A percentile compares a stretch with the other conserved stretches of the same genome.
Evolutionary conservation across 92 coral and sea anemone species (phyloP).

Genomic region (Plumapathes pennacea): DNA sequence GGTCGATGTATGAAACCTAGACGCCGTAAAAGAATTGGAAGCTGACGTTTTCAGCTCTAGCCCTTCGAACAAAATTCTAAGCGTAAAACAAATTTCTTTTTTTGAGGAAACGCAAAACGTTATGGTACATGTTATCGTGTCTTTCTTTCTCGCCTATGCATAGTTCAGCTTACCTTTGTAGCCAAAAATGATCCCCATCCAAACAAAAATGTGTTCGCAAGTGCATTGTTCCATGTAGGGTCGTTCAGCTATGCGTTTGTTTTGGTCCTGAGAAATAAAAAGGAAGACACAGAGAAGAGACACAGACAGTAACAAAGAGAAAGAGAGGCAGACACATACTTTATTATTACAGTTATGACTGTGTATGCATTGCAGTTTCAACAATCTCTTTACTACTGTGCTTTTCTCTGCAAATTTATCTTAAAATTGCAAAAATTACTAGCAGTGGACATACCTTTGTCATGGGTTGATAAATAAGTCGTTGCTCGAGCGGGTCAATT

Average conservation of each 20-base stretch:
- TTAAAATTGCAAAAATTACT: too few relatives aligned
- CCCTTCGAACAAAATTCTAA: too few relatives aligned
- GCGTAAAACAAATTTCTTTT: background rate
- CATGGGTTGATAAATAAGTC: slow-evolving; percentile 16
- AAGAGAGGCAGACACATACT: too few relatives aligned
- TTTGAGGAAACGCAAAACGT: background rate
- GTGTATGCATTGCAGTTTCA: too few relatives aligned
- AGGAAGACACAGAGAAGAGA: too few relatives aligned
- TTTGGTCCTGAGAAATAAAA: background rate
- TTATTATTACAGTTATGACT: too few relatives aligned
- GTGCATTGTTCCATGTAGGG: slow-evolving; percentile 39
- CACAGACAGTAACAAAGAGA: too few relatives aligned
- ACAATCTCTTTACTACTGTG: too few relatives aligned
- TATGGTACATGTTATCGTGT: background rate
- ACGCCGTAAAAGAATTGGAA: too few relatives aligned
- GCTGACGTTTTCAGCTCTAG: too few relatives aligned
- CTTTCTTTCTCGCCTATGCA: background rate
- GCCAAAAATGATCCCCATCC: slow-evolving; percentile 23
- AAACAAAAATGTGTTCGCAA: slow-evolving; percentile 11
- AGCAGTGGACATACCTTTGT: slow-evolving; percentile 23
- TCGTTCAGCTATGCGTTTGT: slow-evolving; percentile 1
- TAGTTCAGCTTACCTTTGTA: slow-evolving; percentile 15
- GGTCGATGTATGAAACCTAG: too few relatives aligned
- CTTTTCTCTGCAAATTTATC: too few relatives aligned
- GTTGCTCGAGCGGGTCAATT: background rate